Percentiles rank a stretch among this genome's conserved stretches.
Conservation (phyloP, 2,113 vertebrate genomes). For the Tichodroma muraria region DNA sequence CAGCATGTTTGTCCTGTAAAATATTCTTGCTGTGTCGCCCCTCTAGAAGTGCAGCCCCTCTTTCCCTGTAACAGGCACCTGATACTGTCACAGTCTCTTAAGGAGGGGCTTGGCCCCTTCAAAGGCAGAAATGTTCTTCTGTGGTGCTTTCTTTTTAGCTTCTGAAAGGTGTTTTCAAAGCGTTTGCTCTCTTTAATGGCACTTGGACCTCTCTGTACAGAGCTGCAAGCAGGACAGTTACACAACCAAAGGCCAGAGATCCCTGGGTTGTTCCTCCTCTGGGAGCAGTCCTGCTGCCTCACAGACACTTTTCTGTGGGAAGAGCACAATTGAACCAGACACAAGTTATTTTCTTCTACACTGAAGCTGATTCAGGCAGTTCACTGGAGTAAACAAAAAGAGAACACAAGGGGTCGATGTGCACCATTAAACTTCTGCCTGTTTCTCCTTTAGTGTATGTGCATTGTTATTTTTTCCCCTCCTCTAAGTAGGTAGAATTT, state of each 20-base stretch:
- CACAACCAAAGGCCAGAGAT: background rate
- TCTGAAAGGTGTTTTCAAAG: background rate
- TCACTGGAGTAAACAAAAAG: background rate
- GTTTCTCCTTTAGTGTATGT: background rate
- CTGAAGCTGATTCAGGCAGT: background rate
- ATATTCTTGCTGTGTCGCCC: background rate
- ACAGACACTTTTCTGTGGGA: background rate
- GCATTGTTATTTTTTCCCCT: background rate
- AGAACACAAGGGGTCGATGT: background rate
- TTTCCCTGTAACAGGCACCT: background rate
- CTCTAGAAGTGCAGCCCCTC: background rate
- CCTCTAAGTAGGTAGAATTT: background rate
- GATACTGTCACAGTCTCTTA: background rate
- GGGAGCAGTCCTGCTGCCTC: background rate
- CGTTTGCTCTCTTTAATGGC: background rate
- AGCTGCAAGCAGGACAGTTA: background rate
- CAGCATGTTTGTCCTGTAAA: background rate
- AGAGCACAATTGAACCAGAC: background rate
- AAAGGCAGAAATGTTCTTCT: background rate
- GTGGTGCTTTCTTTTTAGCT: background rate
- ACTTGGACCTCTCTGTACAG: background rate
- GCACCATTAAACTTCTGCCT: background rate
- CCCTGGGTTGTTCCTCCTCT: background rate
- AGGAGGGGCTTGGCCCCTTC: background rate
- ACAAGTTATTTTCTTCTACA: background rate